phyloP scores from a whole-genome alignment of 2,888 invertebrate genomes.

The Hyppa rectilinea region DNA sequence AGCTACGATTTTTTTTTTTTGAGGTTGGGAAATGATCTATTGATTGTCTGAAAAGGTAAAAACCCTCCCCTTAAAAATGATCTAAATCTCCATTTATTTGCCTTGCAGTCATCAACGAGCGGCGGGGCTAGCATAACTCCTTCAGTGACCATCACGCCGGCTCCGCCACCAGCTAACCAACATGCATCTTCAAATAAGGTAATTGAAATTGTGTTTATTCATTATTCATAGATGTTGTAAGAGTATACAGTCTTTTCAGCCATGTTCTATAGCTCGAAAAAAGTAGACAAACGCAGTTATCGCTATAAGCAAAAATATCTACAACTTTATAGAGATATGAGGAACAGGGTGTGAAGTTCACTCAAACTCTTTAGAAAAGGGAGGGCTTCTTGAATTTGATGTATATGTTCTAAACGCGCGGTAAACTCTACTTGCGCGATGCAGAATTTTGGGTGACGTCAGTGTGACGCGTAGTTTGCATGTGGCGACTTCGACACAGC shows the following conservation, averaged over 20 bases:
- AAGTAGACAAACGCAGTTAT: too few relatives aligned
- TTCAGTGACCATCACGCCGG: conserved; percentile 94
- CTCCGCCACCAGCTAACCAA: conserved; percentile 92
- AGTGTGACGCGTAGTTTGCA: too few relatives aligned
- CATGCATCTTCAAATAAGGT: conserved; percentile 76
- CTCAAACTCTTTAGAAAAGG: neutral
- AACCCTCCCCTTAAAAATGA: too few relatives aligned
- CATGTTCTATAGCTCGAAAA: neutral
- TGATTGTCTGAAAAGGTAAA: too few relatives aligned
- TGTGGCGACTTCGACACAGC: too few relatives aligned
- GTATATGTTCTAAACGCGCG: too few relatives aligned
- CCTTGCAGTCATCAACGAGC: conserved; percentile 79
- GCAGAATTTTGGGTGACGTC: too few relatives aligned
- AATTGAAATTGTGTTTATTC: neutral
- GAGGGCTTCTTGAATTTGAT: too few relatives aligned
- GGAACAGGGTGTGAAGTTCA: neutral
- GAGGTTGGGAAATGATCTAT: too few relatives aligned
- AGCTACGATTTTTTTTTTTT: too few relatives aligned
- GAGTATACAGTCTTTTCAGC: neutral
- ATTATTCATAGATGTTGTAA: neutral
- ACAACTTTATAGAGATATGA: neutral
- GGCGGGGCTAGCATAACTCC: conserved; percentile 91
- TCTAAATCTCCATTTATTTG: neutral
- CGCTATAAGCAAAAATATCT: too few relatives aligned
- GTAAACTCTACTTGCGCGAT: too few relatives aligned